Evolutionary conservation across 2,113 vertebrate species (phyloP).

Genomic region (Nothoprocta pentlandii): DNA sequence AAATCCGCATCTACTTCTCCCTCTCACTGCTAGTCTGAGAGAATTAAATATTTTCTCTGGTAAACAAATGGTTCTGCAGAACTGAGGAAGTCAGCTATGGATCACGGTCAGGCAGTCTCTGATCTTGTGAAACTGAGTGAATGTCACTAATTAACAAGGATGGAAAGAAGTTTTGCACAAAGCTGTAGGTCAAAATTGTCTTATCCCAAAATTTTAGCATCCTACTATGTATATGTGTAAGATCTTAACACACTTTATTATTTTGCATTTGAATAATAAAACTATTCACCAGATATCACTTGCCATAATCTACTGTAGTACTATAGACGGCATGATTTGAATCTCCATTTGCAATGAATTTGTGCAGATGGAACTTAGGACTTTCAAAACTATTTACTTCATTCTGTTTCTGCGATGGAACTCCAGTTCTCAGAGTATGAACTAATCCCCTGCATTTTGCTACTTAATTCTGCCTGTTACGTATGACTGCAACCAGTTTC

Average conservation of each 20-base stretch:
- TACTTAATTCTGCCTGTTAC: neutral
- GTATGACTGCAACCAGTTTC: neutral
- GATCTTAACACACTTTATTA: neutral
- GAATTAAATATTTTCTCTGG: neutral
- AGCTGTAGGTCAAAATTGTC: neutral
- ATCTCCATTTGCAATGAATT: neutral
- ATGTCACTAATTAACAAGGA: neutral
- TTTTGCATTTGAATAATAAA: neutral
- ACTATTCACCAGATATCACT: neutral
- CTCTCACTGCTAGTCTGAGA: neutral
- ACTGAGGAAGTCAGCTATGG: neutral
- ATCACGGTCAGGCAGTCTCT: neutral
- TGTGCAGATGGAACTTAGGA: neutral
- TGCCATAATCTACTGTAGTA: neutral
- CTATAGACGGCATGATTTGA: neutral
- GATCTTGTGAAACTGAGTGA: neutral
- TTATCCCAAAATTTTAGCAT: neutral
- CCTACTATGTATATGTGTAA: neutral
- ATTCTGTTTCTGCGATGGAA: neutral
- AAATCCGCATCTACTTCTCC: neutral
- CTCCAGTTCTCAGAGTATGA: neutral
- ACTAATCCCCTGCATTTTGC: neutral
- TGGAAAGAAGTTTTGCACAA: neutral
- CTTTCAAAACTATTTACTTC: neutral
- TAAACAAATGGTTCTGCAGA: neutral